phyloP scores from a whole-genome alignment of 2,113 vertebrate genomes.

The Albula glossodonta region DNA sequence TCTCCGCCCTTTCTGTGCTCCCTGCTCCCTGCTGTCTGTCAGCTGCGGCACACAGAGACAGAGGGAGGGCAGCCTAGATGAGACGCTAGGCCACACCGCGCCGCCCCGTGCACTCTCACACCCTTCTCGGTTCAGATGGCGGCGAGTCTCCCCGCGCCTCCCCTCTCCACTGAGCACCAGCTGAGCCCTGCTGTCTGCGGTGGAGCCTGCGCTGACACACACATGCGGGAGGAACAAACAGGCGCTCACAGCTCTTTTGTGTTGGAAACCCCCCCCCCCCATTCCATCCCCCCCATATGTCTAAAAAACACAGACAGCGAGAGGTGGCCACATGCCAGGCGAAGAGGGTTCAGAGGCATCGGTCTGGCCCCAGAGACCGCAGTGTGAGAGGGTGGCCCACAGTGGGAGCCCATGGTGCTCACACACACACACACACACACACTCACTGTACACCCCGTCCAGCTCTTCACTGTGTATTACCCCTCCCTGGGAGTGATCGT shows the following conservation, averaged over 20 bases:
- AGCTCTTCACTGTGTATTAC: neutral
- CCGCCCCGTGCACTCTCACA: neutral
- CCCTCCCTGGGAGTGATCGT: neutral
- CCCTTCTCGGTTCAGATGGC: conserved; percentile 6
- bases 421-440: too few relatives aligned
- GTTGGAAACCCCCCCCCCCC: neutral
- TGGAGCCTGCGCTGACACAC: neutral
- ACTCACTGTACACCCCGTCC: neutral
- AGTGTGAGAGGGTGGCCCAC: too few relatives aligned
- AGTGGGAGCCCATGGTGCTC: too few relatives aligned
- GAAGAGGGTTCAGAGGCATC: neutral
- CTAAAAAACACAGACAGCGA: neutral
- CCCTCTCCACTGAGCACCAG: neutral
- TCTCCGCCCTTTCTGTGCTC: neutral
- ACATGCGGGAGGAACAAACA: neutral
- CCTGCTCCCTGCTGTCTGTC: neutral
- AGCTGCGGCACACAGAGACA: neutral
- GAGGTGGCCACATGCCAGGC: conserved; percentile 1
- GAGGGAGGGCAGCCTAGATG: neutral
- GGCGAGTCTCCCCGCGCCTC: neutral
- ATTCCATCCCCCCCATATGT: neutral
- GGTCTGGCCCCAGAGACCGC: neutral
- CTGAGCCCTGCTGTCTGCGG: neutral
- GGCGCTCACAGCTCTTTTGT: conserved; percentile 1
- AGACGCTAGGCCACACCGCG: neutral